Conservation (phyloP, 2,797 vertebrate species). For the Eospalax fontanierii region DNA sequence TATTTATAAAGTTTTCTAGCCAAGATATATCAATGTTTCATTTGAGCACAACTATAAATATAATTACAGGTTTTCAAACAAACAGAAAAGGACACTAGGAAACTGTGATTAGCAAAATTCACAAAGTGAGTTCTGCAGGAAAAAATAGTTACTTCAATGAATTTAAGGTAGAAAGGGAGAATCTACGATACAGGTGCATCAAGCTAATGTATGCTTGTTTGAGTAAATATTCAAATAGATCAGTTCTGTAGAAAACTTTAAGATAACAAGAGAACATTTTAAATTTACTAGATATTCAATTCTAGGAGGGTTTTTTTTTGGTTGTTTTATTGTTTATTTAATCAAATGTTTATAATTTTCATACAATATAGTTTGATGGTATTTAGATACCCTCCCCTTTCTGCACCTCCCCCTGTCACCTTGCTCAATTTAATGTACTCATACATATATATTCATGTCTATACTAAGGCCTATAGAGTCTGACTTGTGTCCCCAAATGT, state of each 20-base stretch:
- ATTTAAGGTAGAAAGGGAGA: background rate
- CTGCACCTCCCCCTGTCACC: no score
- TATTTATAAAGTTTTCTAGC: background rate
- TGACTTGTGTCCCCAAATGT: no score
- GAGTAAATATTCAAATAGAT: background rate
- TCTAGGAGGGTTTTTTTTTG: background rate
- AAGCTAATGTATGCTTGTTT: background rate
- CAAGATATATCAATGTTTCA: background rate
- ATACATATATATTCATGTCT: no score
- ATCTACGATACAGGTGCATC: background rate
- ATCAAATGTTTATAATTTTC: no score
- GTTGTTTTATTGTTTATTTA: no score
- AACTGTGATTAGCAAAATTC: background rate
- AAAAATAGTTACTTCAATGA: conserved; percentile 40
- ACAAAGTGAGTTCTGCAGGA: background rate
- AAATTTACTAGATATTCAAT: conserved; percentile 39
- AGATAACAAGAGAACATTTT: background rate
- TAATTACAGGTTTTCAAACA: conserved; percentile 14
- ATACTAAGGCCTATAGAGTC: no score
- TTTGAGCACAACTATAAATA: background rate
- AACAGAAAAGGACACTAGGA: background rate
- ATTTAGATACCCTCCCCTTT: no score
- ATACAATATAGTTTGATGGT: no score
- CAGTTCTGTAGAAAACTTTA: background rate
- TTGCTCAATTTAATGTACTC: no score